Base-by-base conservation (phyloP, 53 echinoderm and acorn worm genomes). In the Zoroaster sp. region DNA sequence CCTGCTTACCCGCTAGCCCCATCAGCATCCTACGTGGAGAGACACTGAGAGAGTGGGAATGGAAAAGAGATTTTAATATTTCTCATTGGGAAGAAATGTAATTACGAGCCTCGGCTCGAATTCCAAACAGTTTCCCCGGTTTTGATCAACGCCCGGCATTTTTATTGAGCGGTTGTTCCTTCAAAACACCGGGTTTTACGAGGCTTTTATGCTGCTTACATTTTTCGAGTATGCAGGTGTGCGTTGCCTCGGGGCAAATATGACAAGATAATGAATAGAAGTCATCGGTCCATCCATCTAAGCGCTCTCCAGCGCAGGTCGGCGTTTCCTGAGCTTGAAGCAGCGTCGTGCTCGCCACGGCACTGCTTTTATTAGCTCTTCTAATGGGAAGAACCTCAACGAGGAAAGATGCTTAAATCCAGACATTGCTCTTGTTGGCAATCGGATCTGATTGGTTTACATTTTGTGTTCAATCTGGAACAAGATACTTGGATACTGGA, bases 261-360 rank as follows among this genome's bases (percentile, higher is more conserved):
- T 78, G 78, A 78, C 78, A 78, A 78, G 78, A 78, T 78, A 78
- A 78, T 78, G 78, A 78, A 78, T 78, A 40, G 78, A 78, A 78
- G 78, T 78, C 78, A 53, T 36, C 78, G 7, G 78, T 36, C 78
- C 78, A 78, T 78, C 78, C 38, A 59, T 59, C 78, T 55, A 36
- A 59, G 78, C 39, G 36, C 78, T 78, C 39, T 59, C 10, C 78
- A 45, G 40, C 78, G 39, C 78, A 37, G 76, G 78, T 78, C 78
- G 78, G 55, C 55, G 59, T 59, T 78, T 78, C 78, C 78, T 78
- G 78, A 38, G 55, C 33, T n/a, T 2, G 40, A 53, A 54, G 59
- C 51, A 47, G 77, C 51, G 77, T 30, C 35, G 33, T 51, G 77
- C 33, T 5, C 46, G 31, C 47, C 23, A 34, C 52, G 33, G 49